phyloP scores from a whole-genome alignment of 2,113 vertebrate species.

The Apistogramma diplotaenia region DNA sequence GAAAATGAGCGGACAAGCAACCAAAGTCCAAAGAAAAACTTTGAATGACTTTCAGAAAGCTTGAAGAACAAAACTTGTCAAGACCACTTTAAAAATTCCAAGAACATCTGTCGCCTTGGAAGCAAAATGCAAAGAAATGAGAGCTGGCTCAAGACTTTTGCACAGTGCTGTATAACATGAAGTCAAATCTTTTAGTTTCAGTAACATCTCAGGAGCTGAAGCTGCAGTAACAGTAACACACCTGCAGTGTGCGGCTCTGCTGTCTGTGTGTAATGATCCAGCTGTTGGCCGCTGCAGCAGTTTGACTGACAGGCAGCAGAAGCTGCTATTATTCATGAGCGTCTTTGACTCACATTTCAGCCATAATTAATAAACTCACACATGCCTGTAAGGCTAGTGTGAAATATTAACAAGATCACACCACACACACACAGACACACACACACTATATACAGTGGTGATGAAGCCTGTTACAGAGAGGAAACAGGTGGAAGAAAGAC shows the following conservation, averaged over 20 bases:
- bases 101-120: too few species aligned
- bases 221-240: background rate
- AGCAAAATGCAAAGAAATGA: too few species aligned
- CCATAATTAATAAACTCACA: conserved; percentile 77
- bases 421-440: background rate
- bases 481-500: background rate
- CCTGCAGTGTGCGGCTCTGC: conserved; percentile 10
- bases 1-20: background rate
- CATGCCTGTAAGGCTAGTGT: conserved; percentile 73
- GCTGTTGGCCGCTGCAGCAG: conserved; percentile 54
- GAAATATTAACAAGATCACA: conserved; percentile 67
- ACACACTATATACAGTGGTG: background rate
- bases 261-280: conserved; percentile 59
- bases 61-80: background rate
- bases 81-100: background rate
- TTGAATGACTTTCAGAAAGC: background rate
- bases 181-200: background rate
- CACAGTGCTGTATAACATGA: too few species aligned
- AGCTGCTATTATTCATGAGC: conserved; percentile 70
- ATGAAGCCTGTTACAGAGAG: background rate
- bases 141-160: too few species aligned
- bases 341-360: conserved; percentile 64
- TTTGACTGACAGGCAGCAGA: conserved; percentile 71
- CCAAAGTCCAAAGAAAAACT: too few species aligned
- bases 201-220: background rate